phyloP scores from a whole-genome alignment of 2,797 vertebrate species.

The Phrynocephalus forsythii region DNA sequence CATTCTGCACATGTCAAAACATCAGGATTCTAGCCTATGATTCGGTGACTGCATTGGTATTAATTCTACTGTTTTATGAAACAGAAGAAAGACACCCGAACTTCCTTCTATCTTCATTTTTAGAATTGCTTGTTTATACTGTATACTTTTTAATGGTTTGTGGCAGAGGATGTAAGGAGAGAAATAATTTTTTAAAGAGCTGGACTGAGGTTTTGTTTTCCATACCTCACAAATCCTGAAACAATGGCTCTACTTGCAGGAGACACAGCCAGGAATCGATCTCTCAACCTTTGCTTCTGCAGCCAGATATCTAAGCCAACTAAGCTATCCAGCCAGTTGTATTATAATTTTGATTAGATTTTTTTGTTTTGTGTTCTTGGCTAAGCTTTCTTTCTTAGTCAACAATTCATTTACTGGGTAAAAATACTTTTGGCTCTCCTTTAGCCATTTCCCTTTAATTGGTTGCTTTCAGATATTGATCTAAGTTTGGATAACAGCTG shows the following conservation, averaged over 20 bases:
- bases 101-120: conserved; percentile 22
- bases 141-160: conserved; percentile 22
- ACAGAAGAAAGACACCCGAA: conserved; percentile 14
- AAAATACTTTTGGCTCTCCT: neutral
- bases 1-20: no score
- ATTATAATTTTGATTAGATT: no score
- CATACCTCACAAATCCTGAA: conserved; percentile 21
- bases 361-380: neutral
- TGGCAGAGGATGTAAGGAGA: neutral
- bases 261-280: no score
- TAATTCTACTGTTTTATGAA: conserved; percentile 15
- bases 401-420: neutral
- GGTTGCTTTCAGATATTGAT: neutral
- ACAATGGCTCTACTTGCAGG: neutral
- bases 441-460: neutral
- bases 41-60: neutral
- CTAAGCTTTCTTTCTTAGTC: neutral
- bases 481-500: neutral
- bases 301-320: no score
- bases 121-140: conserved; percentile 51
- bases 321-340: no score
- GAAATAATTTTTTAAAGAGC: conserved; percentile 37
- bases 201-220: conserved; percentile 16
- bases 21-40: no score
- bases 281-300: no score